Conservation (phyloP, 2,113 vertebrate genomes). For the Acrocephalus arundinaceus region DNA sequence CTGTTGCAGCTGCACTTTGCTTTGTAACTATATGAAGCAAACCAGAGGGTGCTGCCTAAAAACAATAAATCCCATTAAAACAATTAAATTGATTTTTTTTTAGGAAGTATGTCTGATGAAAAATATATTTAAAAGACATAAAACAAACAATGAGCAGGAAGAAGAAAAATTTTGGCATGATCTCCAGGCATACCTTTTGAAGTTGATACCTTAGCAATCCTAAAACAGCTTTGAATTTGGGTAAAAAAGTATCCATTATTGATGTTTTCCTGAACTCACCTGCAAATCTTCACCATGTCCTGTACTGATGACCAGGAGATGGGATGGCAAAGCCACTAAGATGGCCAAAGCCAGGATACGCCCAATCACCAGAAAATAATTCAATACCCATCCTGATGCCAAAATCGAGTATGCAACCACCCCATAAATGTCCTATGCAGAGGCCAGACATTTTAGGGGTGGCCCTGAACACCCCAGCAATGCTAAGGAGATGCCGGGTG, state of each 20-base stretch:
- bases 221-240: background rate
- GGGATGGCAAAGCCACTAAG: background rate
- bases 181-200: background rate
- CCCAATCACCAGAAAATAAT: background rate
- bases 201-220: background rate
- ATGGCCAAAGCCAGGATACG: rapidly evolving
- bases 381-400: background rate
- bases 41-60: background rate
- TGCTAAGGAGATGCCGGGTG: background rate
- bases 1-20: background rate
- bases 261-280: background rate
- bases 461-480: no score
- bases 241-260: background rate
- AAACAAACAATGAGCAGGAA: background rate
- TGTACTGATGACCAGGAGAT: rapidly evolving
- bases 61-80: background rate
- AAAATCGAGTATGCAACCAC: background rate
- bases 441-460: background rate
- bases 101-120: background rate
- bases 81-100: background rate
- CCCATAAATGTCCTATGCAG: rapidly evolving
- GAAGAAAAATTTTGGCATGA: background rate
- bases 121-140: background rate
- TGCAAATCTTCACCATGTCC: background rate
- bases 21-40: background rate